A percentile compares a stretch with the other conserved stretches of the same genome.
Evolutionary conservation across 2,888 invertebrate genomes (phyloP).

Genomic region (Drosophila histrio): DNA sequence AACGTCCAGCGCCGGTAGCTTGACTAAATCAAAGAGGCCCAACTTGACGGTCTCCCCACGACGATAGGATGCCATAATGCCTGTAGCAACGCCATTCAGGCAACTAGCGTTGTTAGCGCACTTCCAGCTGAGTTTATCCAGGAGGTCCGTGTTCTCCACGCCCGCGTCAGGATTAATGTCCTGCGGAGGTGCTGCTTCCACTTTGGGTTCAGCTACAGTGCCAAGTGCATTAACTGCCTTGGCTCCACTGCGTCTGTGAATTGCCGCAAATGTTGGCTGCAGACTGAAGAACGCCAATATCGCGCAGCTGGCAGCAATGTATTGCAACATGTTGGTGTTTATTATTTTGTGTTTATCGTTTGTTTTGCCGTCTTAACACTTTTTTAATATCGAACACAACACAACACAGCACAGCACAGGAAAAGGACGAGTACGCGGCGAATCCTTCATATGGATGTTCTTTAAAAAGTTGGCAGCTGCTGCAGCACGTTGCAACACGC

Average conservation of each 20-base stretch:
- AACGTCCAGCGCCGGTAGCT: constrained; percentile 81
- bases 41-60: constrained; percentile 86
- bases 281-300: constrained; percentile 49
- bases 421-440: constrained; percentile 55
- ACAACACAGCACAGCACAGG: constrained; percentile 30
- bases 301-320: constrained; percentile 46
- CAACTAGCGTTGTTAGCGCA: constrained; percentile 88
- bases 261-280: constrained; percentile 47
- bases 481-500: constrained; percentile 70
- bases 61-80: constrained; percentile 85
- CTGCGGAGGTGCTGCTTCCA: constrained; percentile 8
- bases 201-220: constrained; percentile 11
- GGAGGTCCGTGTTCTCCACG: constrained; percentile 73
- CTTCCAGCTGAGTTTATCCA: constrained; percentile 83
- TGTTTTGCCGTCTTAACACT: not conserved
- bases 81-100: constrained; percentile 85
- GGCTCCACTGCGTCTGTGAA: constrained; percentile 65
- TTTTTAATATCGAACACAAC: constrained; percentile 27
- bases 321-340: constrained; percentile 44
- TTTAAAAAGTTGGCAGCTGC: constrained; percentile 46
- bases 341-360: constrained; percentile 2
- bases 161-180: constrained; percentile 14
- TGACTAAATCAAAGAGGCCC: constrained; percentile 86
- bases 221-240: constrained; percentile 42
- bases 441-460: constrained; percentile 70